Evolutionary conservation across 2,113 vertebrate genomes (phyloP).

Genomic region (Charadrius vociferus): DNA sequence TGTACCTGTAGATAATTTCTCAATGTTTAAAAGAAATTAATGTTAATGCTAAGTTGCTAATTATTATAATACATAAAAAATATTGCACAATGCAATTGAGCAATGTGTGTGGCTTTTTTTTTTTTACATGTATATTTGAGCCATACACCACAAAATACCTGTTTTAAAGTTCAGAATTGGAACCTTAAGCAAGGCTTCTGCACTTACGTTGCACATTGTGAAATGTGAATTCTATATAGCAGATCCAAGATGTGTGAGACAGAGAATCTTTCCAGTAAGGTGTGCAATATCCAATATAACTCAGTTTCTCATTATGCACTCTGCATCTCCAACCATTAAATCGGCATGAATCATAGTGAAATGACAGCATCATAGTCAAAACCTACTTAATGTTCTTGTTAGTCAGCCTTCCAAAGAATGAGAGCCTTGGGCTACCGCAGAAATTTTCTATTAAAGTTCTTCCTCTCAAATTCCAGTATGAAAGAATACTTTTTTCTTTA

Average conservation of each 20-base stretch:
- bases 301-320: constrained; percentile 33
- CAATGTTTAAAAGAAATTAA: constrained; percentile 35
- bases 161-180: constrained; percentile 23
- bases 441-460: constrained; percentile 1
- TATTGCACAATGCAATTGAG: constrained; percentile 68
- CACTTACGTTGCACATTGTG: background rate
- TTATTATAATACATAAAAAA: constrained; percentile 63
- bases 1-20: constrained; percentile 14
- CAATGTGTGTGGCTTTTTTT: background rate
- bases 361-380: constrained; percentile 49
- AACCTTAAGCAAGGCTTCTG: constrained; percentile 28
- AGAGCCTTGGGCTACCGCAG: constrained; percentile 23
- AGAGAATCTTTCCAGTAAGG: constrained; percentile 7
- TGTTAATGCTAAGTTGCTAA: constrained; percentile 45
- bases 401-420: constrained; percentile 44
- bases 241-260: constrained; percentile 16
- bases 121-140: constrained; percentile 12
- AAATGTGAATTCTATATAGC: constrained; percentile 4
- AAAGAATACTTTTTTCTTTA: background rate
- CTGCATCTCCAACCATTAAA: constrained; percentile 2
- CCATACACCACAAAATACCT: constrained; percentile 46
- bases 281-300: constrained; percentile 24
- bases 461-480: constrained; percentile 39
- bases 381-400: constrained; percentile 39
- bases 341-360: constrained; percentile 12